These are phyloP conservation scores for Natrix natrix DNA, from an alignment of 2,797 vertebrate genomes.

Conservation along the genomic window DNA sequence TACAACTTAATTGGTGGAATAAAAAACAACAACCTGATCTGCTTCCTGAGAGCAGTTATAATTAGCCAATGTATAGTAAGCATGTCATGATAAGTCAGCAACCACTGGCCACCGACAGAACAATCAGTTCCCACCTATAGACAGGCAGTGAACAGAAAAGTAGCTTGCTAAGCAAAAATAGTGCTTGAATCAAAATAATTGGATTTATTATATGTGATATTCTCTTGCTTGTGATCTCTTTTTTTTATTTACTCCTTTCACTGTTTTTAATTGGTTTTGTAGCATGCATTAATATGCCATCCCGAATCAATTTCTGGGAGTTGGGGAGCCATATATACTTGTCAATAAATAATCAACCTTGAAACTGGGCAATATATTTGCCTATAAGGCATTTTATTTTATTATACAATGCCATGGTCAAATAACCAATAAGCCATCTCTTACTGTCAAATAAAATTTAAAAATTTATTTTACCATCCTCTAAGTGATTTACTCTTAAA, in stretches of 20 bases:
- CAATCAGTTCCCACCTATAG: constrained; percentile 1
- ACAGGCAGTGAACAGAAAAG: not conserved
- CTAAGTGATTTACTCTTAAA: not conserved
- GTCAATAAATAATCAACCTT: not conserved
- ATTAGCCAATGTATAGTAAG: not conserved
- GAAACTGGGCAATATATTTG: not conserved
- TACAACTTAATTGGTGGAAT: constrained; percentile 9
- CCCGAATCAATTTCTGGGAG: not conserved
- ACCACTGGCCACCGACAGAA: not conserved
- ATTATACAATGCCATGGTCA: not conserved
- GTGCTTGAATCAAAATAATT: not conserved
- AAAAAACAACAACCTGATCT: constrained; percentile 1
- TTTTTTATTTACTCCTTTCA: not conserved
- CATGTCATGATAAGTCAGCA: not conserved
- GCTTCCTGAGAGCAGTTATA: not conserved
- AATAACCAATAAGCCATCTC: not conserved
- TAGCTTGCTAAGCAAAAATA: not conserved
- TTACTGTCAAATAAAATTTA: not conserved
- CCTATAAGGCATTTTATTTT: not conserved
- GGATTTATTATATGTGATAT: not conserved
- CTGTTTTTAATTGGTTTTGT: not conserved
- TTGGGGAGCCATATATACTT: not conserved
- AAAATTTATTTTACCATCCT: not conserved
- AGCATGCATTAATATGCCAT: not conserved
- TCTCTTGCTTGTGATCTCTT: not conserved